A percentile compares a stretch with the other conserved stretches of the same genome.
Evolutionary conservation across 2,888 invertebrate species (phyloP).

Genomic region (Drepanosiphum platanoidis): DNA sequence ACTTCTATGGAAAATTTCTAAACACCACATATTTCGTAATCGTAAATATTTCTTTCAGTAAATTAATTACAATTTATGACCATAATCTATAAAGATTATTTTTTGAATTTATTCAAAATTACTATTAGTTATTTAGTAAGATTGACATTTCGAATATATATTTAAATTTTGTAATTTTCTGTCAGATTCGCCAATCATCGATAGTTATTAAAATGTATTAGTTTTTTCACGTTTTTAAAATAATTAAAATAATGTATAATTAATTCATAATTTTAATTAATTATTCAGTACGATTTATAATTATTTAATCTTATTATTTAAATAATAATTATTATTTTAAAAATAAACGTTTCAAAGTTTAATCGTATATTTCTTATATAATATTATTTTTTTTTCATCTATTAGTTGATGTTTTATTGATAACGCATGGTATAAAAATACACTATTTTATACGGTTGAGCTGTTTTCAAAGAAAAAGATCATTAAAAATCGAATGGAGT

Average conservation of each 20-base stretch:
- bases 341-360: too few species aligned
- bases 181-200: background rate
- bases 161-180: background rate
- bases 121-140: background rate
- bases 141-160: background rate
- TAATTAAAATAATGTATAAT: background rate
- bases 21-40: background rate
- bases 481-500: too few species aligned
- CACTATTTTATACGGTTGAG: too few species aligned
- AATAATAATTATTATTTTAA: too few species aligned
- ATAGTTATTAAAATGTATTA: background rate
- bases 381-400: too few species aligned
- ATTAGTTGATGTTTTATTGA: too few species aligned
- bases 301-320: too few species aligned
- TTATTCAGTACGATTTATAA: background rate
- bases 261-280: background rate
- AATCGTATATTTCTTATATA: too few species aligned
- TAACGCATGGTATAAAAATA: too few species aligned
- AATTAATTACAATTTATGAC: background rate
- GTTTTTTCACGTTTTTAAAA: background rate
- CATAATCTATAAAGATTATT: background rate
- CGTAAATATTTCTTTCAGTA: background rate
- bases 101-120: background rate
- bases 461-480: too few species aligned
- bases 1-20: background rate